A percentile compares a stretch with the other conserved stretches of the same genome.
phyloP scores from a whole-genome alignment of 2,888 invertebrate genomes.

The Pandemis heparana region DNA sequence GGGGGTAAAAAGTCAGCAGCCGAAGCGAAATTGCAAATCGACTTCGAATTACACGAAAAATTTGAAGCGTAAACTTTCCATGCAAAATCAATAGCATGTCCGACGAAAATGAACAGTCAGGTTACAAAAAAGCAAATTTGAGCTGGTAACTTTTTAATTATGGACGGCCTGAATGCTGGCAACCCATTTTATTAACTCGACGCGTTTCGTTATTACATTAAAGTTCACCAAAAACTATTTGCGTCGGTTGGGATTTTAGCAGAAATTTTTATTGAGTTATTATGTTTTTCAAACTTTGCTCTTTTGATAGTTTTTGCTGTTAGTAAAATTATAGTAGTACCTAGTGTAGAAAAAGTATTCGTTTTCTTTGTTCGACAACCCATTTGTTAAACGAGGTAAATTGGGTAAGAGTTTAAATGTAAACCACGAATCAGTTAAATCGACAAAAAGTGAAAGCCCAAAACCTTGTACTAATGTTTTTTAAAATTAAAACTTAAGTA shows the following conservation, averaged over 20 bases:
- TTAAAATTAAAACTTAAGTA: too few species aligned
- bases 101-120: conserved; percentile 25
- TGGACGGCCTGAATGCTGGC: conserved; percentile 19
- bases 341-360: too few species aligned
- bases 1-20: not conserved
- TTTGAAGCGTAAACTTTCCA: conserved; percentile 15
- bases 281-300: not conserved
- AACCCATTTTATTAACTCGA: conserved; percentile 27
- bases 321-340: too few species aligned
- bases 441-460: too few species aligned
- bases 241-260: not conserved
- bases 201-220: conserved; percentile 24
- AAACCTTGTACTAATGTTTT: too few species aligned
- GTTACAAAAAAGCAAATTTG: conserved; percentile 10
- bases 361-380: too few species aligned
- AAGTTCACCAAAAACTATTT: conserved; percentile 27
- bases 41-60: conserved; percentile 4
- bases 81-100: conserved; percentile 24
- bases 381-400: too few species aligned
- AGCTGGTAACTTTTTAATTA: conserved; percentile 39
- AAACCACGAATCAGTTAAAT: too few species aligned
- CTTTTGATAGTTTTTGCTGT: not conserved
- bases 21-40: not conserved
- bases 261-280: not conserved
- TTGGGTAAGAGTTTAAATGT: too few species aligned